Conservation (phyloP, 2,113 vertebrate genomes). For the Eonycteris spelaea region DNA sequence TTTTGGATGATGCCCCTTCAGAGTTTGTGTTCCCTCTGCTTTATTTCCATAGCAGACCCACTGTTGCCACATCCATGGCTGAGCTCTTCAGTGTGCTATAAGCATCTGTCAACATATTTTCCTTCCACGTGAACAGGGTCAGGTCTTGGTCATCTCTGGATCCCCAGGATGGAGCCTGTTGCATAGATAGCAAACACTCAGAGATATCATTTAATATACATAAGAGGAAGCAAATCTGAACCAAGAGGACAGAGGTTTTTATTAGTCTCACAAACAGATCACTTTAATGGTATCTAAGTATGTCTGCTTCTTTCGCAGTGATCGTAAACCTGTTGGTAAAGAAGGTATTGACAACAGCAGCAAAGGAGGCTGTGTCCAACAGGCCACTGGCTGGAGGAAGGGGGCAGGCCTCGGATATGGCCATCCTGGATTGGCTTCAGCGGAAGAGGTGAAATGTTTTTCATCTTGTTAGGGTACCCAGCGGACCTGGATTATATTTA, state of each 20-base stretch:
- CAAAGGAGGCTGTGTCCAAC: conserved; percentile 81
- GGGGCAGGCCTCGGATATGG: conserved; percentile 79
- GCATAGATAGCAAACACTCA: background rate
- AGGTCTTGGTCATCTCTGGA: background rate
- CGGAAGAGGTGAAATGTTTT: conserved; percentile 80
- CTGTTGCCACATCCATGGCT: background rate
- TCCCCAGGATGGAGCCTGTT: background rate
- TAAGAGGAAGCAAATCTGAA: background rate
- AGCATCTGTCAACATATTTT: background rate
- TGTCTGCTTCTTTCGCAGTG: conserved; percentile 75
- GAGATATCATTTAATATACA: background rate
- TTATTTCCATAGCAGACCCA: background rate
- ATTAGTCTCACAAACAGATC: background rate
- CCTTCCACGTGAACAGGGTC: background rate
- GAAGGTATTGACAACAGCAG: conserved; percentile 77
- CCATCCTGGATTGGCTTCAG: conserved; percentile 81
- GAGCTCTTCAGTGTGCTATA: background rate
- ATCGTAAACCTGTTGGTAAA: conserved; percentile 76
- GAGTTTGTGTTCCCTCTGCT: background rate
- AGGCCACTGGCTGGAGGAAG: conserved; percentile 81
- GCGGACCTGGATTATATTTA: background rate
- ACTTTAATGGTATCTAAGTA: background rate
- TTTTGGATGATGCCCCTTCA: background rate
- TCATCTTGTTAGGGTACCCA: background rate
- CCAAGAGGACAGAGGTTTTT: background rate